Conservation (phyloP, 2,797 vertebrate genomes). For the Pseudopleuronectes americanus region DNA sequence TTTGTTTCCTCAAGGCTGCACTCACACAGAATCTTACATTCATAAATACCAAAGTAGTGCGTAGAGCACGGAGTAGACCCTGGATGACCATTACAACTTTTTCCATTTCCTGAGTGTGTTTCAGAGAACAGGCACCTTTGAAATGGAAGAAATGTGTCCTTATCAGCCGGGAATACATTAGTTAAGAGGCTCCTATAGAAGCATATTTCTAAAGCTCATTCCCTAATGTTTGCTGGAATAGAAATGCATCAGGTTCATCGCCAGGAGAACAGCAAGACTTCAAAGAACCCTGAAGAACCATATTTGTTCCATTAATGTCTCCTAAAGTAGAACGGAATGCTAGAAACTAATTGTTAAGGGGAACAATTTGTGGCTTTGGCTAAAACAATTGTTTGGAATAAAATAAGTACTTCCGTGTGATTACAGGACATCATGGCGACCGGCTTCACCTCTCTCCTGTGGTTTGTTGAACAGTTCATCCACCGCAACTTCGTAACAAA, state of each 20-base stretch:
- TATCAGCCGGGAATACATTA: slow-evolving; percentile 4
- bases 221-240: background rate
- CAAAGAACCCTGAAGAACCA: too few relatives aligned
- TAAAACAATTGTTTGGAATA: too few relatives aligned
- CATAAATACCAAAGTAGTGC: slow-evolving; percentile 40
- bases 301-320: too few relatives aligned
- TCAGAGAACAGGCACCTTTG: slow-evolving; percentile 24
- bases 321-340: background rate
- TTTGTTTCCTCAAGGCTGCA: slow-evolving; percentile 33
- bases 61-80: slow-evolving; percentile 37
- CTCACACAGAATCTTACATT: slow-evolving; percentile 26
- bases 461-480: too few relatives aligned
- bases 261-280: background rate
- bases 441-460: too few relatives aligned
- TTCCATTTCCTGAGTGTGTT: slow-evolving; percentile 42
- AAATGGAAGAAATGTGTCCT: slow-evolving; percentile 48
- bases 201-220: too few relatives aligned
- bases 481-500: background rate
- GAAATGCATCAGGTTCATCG: background rate
- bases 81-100: slow-evolving; percentile 42
- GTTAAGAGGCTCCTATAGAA: slow-evolving; percentile 2
- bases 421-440: too few relatives aligned
- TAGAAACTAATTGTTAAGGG: too few relatives aligned
- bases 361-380: too few relatives aligned
- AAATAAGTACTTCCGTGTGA: too few relatives aligned